Evolutionary conservation across 2,888 invertebrate genomes (phyloP).

Genomic region (Elmis aenea): DNA sequence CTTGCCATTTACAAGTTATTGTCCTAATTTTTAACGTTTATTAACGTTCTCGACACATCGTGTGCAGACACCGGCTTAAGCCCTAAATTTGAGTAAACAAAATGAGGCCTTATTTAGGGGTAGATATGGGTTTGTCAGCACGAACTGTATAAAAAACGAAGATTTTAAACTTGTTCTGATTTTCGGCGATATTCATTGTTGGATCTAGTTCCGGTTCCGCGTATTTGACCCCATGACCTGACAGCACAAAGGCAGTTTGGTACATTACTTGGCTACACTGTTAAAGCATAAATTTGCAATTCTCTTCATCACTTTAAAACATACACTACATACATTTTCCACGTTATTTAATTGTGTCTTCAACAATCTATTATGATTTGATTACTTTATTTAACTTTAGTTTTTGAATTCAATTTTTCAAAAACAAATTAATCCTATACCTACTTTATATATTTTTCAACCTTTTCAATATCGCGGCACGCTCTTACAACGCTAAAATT

Average conservation of each 20-base stretch:
- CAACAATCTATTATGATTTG: too few relatives aligned
- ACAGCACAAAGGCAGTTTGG: constrained; percentile 21
- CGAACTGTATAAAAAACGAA: constrained; percentile 27
- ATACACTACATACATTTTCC: too few relatives aligned
- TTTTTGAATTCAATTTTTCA: too few relatives aligned
- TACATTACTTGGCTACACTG: constrained; percentile 16
- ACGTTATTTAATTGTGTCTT: too few relatives aligned
- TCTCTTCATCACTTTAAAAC: constrained; percentile 3
- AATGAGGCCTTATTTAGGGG: constrained; percentile 13
- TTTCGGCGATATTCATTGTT: constrained; percentile 41
- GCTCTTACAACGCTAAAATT: too few relatives aligned
- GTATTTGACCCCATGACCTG: constrained; percentile 36
- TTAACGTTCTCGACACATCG: constrained; percentile 32
- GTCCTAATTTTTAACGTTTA: constrained; percentile 39
- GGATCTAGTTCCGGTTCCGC: constrained; percentile 43
- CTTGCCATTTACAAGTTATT: constrained; percentile 8
- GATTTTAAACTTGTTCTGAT: constrained; percentile 42
- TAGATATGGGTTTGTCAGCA: constrained; percentile 13
- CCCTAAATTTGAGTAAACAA: constrained; percentile 15
- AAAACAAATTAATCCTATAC: too few relatives aligned
- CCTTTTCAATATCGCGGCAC: too few relatives aligned
- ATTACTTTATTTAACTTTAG: too few relatives aligned
- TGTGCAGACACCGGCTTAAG: constrained; percentile 18
- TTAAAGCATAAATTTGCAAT: too few relatives aligned
- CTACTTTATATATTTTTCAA: too few relatives aligned